Base-by-base conservation (phyloP, 2,797 vertebrate genomes). In the Parauchenoglanis ngamensis region DNA sequence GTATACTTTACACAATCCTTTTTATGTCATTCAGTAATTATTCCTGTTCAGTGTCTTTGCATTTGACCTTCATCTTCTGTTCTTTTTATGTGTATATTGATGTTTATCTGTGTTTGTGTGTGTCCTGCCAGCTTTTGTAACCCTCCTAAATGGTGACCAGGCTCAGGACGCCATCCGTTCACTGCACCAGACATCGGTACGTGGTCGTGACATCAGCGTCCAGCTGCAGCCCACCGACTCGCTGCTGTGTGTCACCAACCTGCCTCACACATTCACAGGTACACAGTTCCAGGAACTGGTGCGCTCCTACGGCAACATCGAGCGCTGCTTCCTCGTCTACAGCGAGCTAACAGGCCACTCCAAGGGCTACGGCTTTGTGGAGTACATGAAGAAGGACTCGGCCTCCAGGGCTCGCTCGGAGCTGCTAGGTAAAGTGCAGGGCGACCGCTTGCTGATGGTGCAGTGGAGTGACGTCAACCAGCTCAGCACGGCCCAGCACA, bases 321-420 rank as follows among this genome's bases (percentile, higher is more conserved):
- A 99, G 94, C 96, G 98, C 84, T 97, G 97, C 93, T 98, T 99
- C 93, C 93, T 99, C 93, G 97, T 99, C 19, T 99, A 99, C 92
- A 99, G 95, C 15, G 97, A 98, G 93, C 94, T 95, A 84, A 98
- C 95, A 0, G 98, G 98, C 31, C 97, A 95, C 86, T 99, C 97
- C 91, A 99, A 99, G 93, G 98, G 98, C 92, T 99, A 99, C 0
- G 98, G 98, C 0, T 99, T 99, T 89, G 98, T 99, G 90, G 98
- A 99, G 63, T 99, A 99, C 92, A 99, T 99, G 98, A 99, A 99
- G 94, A 99, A 99, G 93, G 98, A 99, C 94, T 98, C 97, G 0
- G 98, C 98, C 49, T 98, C 98, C 0, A 96, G 97, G 91, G 98
- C 98, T 44, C 96, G 98, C 7, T 95, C 97, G 65, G 97, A 99